Evolutionary conservation across 2,797 vertebrate species (phyloP).

Genomic region (Telmatherina bonti): DNA sequence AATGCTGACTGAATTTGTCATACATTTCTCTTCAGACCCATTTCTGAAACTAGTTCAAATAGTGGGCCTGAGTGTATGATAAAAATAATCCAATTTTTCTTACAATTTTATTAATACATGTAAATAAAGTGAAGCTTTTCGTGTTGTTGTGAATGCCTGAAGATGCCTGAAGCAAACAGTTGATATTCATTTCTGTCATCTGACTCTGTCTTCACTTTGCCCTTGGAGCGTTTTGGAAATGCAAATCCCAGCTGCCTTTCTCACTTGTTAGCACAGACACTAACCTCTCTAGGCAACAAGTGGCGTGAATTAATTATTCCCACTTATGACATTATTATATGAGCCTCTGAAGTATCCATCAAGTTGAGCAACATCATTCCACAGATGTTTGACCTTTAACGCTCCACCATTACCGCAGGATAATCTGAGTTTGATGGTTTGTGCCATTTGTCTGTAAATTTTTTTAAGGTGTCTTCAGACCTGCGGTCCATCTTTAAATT

Average conservation of each 20-base stretch:
- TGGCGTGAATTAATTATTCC: constrained; percentile 13
- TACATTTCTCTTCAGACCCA: neutral
- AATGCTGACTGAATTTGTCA: neutral
- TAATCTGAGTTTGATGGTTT: neutral
- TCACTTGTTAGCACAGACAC: constrained; percentile 22
- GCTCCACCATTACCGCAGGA: neutral
- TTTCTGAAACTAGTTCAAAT: constrained; percentile 12
- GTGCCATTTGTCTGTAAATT: neutral
- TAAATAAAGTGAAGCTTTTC: too few species aligned
- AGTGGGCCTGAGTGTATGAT: neutral
- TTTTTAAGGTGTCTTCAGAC: neutral
- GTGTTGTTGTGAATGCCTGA: neutral
- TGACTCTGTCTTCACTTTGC: constrained; percentile 32
- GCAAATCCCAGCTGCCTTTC: constrained; percentile 37
- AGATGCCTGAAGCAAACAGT: neutral
- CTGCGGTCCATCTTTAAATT: neutral
- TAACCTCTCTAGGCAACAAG: constrained; percentile 10
- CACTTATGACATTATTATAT: neutral
- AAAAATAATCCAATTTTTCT: too few species aligned
- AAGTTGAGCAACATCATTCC: neutral
- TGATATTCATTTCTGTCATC: constrained; percentile 12
- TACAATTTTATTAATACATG: too few species aligned
- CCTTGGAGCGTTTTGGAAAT: constrained; percentile 24
- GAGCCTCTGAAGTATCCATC: constrained; percentile 5
- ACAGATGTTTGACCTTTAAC: neutral